Evolutionary conservation across 2,888 invertebrate species (phyloP), one percentile per base, ranked within the genome.

Genomic region (Aleiodes leptofemur): DNA sequence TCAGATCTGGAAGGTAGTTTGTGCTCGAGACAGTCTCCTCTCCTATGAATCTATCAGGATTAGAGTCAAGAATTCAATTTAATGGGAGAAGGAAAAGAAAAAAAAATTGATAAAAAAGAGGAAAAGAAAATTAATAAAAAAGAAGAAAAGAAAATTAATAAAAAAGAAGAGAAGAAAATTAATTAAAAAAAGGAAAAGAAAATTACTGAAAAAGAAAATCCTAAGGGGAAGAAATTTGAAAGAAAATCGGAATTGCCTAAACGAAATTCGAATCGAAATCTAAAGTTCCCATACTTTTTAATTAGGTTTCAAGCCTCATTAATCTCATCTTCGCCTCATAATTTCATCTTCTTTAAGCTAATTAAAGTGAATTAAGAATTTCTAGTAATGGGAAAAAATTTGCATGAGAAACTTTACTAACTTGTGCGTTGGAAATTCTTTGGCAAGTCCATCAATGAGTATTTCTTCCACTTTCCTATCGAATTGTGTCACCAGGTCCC

Each of bases 401-500:
- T 34, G 34, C 23, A 34, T 34, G 34, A 34, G 1, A 6, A 34
- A 34, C n/a, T 8, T 43, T 66, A 85, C 88, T 87, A 90, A 93
- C 93, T 92, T 93, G 85, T 95, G 94, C 74, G 88, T 85, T 1
- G 94, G 94, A 88, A 92, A 94, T 77, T 90, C 90, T 51, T 90
- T 88, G 66, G 91, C 89, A 73, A 95, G 90, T 81, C 91, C 91
- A 3, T 90, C 86, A 76, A 95, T 94, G 4, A 96, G 90, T 80
- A 94, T 90, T 78, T 94, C 92, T 88, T 97, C 96, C 6, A 96
- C 94, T 84, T 92, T 92, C 83, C 92, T 91, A 86, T 96, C 96
- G 78, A 94, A 95, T 83, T 95, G 93, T 3, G 96, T 96, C 6
- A 97, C 96, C 43, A 96, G 90, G 90, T 97, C 96, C 86, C 93